Evolutionary conservation across 2,888 invertebrate genomes (phyloP).

Genomic region (Tachystola acroxantha): DNA sequence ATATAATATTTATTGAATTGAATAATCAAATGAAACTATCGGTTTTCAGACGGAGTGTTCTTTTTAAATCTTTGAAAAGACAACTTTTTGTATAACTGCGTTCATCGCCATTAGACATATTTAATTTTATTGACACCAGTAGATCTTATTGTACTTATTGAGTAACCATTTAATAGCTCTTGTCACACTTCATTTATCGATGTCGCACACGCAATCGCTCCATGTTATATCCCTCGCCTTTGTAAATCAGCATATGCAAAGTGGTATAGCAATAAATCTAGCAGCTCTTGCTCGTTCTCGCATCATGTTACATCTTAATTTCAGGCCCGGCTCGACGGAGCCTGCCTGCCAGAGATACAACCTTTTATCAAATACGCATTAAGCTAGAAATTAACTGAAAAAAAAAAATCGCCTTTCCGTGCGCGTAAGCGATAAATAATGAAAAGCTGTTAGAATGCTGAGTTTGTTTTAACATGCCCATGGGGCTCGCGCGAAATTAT

Average conservation of each 20-base stretch:
- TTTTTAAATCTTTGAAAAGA: no score
- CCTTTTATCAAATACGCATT: conserved; percentile 77
- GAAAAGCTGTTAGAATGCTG: conserved; percentile 67
- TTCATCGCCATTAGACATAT: no score
- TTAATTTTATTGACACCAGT: no score
- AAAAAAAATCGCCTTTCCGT: conserved; percentile 57
- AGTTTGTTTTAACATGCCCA: conserved; percentile 71
- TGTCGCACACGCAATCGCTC: conserved; percentile 43
- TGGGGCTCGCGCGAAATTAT: conserved; percentile 63
- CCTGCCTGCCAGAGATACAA: conserved; percentile 73
- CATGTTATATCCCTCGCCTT: conserved; percentile 51
- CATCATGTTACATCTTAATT: conserved; percentile 81
- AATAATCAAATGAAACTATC: no score
- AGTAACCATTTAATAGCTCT: no score
- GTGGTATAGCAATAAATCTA: conserved; percentile 79
- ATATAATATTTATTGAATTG: no score
- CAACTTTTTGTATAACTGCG: no score
- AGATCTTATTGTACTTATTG: no score
- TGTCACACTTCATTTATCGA: conserved; percentile 28
- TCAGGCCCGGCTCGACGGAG: conserved; percentile 75
- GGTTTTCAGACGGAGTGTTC: no score
- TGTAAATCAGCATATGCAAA: conserved; percentile 80
- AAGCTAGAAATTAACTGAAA: conserved; percentile 73
- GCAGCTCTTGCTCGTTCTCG: conserved; percentile 79
- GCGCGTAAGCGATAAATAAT: conserved; percentile 68